phyloP scores from a whole-genome alignment of 2,797 vertebrate genomes.

The Microctenopoma lineatum region DNA sequence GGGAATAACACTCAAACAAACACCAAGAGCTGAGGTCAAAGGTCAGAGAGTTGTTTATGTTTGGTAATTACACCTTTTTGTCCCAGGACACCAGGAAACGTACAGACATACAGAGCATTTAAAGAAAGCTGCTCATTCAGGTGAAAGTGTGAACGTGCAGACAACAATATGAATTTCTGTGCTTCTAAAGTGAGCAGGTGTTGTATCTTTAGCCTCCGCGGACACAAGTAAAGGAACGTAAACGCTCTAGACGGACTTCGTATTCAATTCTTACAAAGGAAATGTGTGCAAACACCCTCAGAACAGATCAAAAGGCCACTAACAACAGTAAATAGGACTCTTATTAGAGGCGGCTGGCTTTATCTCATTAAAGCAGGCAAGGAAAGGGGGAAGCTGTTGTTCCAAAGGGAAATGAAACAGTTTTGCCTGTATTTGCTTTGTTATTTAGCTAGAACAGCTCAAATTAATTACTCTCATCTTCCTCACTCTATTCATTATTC shows the following conservation, averaged over 20 bases:
- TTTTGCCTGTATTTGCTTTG: constrained; percentile 83
- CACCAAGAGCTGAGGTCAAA: constrained; percentile 38
- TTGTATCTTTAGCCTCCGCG: not conserved
- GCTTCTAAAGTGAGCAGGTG: not conserved
- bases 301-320: constrained; percentile 70
- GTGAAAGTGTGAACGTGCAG: not conserved
- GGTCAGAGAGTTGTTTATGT: constrained; percentile 35
- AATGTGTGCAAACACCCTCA: constrained; percentile 60
- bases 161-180: not conserved
- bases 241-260: constrained; percentile 15
- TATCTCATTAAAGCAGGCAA: constrained; percentile 76
- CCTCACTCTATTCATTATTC: constrained; percentile 72
- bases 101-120: not conserved
- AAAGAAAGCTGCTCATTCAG: not conserved
- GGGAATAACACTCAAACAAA: constrained; percentile 52
- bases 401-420: constrained; percentile 79
- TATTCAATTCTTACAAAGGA: constrained; percentile 41
- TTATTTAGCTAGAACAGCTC: constrained; percentile 77
- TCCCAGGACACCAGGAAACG: not conserved
- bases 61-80: constrained; percentile 23
- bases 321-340: constrained; percentile 70
- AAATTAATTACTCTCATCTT: constrained; percentile 80
- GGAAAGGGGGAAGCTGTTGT: constrained; percentile 10
- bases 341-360: constrained; percentile 73
- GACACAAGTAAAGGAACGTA: not conserved